Conservation (phyloP, 2,797 vertebrate genomes). For the Nyctibius grandis region DNA sequence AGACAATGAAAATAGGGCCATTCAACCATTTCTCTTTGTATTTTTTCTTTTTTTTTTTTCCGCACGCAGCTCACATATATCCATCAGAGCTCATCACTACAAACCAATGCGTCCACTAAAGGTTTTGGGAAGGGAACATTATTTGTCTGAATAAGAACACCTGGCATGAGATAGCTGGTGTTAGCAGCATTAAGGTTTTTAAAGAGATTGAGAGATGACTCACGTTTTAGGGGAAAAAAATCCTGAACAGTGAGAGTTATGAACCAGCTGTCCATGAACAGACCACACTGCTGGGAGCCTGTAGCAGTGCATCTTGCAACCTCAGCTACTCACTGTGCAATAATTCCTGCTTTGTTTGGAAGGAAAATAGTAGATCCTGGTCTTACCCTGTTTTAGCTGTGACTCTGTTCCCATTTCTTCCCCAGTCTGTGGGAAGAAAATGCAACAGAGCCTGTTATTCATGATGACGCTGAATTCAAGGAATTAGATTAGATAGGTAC, state of each 20-base stretch:
- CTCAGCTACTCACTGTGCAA: not conserved
- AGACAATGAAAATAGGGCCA: not conserved
- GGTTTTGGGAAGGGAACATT: not conserved
- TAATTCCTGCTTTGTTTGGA: not conserved
- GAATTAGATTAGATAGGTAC: not conserved
- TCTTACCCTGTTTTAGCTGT: not conserved
- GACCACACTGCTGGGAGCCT: not conserved
- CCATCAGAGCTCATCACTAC: not conserved
- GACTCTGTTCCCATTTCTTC: not conserved
- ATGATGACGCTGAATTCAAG: not conserved
- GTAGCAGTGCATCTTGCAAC: not conserved
- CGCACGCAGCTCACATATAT: accelerated
- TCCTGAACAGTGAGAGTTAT: not conserved
- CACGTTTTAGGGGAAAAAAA: accelerated
- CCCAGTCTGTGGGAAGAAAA: not conserved
- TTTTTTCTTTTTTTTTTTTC: not conserved
- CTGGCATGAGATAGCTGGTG: not conserved
- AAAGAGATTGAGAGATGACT: not conserved
- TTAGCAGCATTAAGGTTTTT: not conserved
- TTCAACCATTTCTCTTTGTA: not conserved
- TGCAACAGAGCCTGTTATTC: not conserved
- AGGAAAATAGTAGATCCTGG: not conserved
- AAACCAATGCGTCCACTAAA: accelerated
- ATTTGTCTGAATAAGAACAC: not conserved
- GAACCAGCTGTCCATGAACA: not conserved